Evolutionary conservation across 2,888 invertebrate species (phyloP).

Genomic region (Agonopterix heracliana): DNA sequence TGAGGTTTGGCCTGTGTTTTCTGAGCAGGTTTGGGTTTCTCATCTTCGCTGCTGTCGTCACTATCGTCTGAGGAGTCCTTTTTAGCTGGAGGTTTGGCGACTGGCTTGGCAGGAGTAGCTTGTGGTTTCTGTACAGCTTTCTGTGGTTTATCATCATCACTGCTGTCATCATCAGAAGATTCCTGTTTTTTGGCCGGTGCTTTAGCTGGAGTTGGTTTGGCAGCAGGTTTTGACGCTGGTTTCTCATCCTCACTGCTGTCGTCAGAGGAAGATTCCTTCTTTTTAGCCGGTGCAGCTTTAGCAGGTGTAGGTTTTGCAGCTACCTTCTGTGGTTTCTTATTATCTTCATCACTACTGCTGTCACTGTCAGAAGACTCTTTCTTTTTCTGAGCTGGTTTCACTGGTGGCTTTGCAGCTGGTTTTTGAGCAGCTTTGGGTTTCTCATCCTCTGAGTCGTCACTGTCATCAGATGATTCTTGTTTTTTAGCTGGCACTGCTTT

Average conservation of each 20-base stretch:
- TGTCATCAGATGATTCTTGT: conserved; percentile 30
- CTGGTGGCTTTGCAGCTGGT: conserved; percentile 22
- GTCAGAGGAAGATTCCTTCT: conserved; percentile 24
- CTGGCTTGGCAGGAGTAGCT: conserved; percentile 21
- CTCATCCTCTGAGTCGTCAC: conserved; percentile 53
- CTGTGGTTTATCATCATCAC: conserved; percentile 26
- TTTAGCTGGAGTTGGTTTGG: conserved; percentile 24
- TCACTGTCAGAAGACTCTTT: conserved; percentile 23
- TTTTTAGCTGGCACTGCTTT: conserved; percentile 21
- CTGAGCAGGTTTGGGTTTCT: conserved; percentile 32
- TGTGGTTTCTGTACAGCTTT: conserved; percentile 20
- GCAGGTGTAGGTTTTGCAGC: conserved; percentile 15
- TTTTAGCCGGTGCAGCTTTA: conserved; percentile 12
- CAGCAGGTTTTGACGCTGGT: conserved; percentile 19
- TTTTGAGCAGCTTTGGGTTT: conserved; percentile 34
- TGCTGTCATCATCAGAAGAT: conserved; percentile 28
- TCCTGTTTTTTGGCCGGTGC: conserved; percentile 30
- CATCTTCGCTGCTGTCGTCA: conserved; percentile 43
- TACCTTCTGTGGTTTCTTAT: conserved; percentile 30
- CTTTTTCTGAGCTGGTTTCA: conserved; percentile 20
- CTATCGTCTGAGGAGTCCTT: conserved; percentile 44
- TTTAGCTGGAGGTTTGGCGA: conserved; percentile 32
- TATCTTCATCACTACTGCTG: conserved; percentile 48
- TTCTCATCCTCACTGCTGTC: conserved; percentile 49
- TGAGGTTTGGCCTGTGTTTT: conserved; percentile 24